phyloP scores from a whole-genome alignment of 2,113 vertebrate species.

The Camelus dromedarius region DNA sequence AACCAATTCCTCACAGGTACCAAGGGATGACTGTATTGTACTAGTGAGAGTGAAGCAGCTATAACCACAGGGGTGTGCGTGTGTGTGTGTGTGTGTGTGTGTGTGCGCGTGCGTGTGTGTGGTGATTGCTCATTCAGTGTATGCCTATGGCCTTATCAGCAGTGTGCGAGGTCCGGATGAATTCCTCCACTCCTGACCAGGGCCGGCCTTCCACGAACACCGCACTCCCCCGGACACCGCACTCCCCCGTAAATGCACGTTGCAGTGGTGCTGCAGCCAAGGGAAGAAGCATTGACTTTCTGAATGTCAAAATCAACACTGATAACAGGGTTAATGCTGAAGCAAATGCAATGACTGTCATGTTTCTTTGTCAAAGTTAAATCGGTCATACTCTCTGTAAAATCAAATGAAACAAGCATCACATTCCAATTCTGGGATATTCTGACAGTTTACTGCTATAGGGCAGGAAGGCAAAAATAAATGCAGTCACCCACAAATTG shows the following conservation, averaged over 20 bases:
- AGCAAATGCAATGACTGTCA: constrained; percentile 60
- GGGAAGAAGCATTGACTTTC: neutral
- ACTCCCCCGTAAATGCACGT: neutral
- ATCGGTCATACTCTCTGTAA: constrained; percentile 54
- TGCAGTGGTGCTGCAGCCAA: neutral
- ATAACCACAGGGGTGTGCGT: accelerated
- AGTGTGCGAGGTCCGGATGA: neutral
- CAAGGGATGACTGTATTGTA: neutral
- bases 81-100: neutral
- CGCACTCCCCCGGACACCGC: neutral
- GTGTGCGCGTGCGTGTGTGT: neutral
- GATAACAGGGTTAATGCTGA: constrained; percentile 40
- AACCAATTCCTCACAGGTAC: too few relatives aligned
- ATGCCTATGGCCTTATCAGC: neutral
- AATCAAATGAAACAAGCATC: constrained; percentile 64
- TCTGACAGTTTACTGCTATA: constrained; percentile 80
- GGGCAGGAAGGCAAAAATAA: constrained; percentile 79
- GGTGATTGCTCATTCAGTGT: neutral
- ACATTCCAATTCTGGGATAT: constrained; percentile 66
- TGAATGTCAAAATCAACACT: constrained; percentile 54
- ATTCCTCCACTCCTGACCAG: neutral
- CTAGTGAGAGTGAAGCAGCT: neutral
- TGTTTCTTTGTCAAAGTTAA: constrained; percentile 61
- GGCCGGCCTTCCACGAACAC: neutral
- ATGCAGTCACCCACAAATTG: constrained; percentile 84